Conservation (phyloP, 2,797 vertebrate species). For the Dicrostonyx torquatus region DNA sequence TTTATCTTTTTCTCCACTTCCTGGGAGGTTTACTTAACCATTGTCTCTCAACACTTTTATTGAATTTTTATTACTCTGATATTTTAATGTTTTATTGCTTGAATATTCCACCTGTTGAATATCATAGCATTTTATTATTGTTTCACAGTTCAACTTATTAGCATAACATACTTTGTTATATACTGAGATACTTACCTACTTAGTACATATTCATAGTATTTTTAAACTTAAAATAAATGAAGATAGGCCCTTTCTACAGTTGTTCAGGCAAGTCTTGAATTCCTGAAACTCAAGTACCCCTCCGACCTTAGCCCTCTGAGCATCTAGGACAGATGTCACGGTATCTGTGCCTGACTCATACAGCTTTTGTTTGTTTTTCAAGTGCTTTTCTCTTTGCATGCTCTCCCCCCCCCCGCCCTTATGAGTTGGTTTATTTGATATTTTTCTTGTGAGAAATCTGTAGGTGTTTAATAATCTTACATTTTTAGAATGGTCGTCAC, state of each 20-base stretch:
- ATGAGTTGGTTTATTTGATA: not conserved
- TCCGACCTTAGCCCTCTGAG: not conserved
- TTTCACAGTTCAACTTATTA: not conserved
- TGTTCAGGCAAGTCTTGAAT: not conserved
- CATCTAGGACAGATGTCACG: not conserved
- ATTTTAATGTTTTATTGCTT: conserved; percentile 6
- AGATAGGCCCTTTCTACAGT: not conserved
- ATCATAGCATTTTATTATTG: not conserved
- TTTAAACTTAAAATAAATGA: not conserved
- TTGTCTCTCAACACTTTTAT: not conserved
- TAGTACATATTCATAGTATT: not conserved
- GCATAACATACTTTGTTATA: not conserved
- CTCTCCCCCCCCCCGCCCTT: not conserved
- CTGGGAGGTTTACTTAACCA: not conserved
- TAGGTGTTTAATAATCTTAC: not conserved
- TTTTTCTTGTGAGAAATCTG: not conserved
- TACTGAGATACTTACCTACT: not conserved
- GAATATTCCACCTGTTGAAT: not conserved
- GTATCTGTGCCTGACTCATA: not conserved
- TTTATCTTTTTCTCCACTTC: conserved; percentile 8
- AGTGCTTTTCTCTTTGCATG: not conserved
- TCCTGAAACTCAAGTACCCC: not conserved
- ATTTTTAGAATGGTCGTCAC: not conserved
- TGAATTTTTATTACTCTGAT: conserved; percentile 35
- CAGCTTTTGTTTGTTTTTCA: not conserved